Evolutionary conservation across 2,797 vertebrate genomes (phyloP).

Genomic region (Zalophus californianus): DNA sequence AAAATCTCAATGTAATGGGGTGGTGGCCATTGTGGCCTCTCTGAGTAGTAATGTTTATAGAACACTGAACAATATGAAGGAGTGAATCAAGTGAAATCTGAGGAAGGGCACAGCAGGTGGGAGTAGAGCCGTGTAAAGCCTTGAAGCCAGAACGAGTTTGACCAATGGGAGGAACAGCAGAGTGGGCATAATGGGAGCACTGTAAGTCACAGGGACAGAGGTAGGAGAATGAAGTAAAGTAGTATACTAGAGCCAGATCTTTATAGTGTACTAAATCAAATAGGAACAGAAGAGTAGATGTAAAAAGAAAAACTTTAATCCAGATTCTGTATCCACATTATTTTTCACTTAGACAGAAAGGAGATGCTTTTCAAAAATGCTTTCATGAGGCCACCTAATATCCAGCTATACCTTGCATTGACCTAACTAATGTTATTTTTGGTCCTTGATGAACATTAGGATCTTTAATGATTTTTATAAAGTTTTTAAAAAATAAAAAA

Average conservation of each 20-base stretch:
- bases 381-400: background rate
- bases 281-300: background rate
- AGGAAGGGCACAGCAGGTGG: background rate
- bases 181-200: accelerated
- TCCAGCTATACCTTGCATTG: background rate
- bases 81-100: background rate
- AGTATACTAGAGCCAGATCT: accelerated
- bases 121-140: background rate
- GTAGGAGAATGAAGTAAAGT: background rate
- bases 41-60: background rate
- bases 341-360: background rate
- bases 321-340: background rate
- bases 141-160: background rate
- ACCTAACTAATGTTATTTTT: background rate
- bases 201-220: background rate
- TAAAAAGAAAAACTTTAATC: background rate
- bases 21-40: background rate
- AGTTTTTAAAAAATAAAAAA: background rate
- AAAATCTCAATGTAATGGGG: background rate
- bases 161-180: background rate
- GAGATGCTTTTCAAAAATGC: background rate
- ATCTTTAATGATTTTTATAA: background rate
- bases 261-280: accelerated
- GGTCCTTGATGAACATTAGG: background rate
- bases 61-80: background rate